Conservation (phyloP, 2,113 vertebrate species). For the Carollia perspicillata region DNA sequence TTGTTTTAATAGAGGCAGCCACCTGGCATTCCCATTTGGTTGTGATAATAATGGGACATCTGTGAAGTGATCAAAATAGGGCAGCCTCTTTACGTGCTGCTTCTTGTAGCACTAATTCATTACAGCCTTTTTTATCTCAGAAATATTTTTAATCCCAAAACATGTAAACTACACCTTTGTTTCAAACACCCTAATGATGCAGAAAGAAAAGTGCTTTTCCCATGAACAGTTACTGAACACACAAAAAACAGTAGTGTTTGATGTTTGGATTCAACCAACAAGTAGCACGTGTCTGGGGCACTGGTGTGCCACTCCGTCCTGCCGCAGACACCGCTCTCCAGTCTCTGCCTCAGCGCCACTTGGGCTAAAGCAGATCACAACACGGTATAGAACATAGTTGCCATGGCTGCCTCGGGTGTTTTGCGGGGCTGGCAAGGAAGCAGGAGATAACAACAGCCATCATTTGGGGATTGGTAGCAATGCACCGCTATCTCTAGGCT, state of each 20-base stretch:
- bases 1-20: not conserved
- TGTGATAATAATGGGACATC: not conserved
- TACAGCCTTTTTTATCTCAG: not conserved
- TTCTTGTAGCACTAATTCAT: not conserved
- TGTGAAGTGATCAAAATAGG: not conserved
- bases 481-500: not conserved
- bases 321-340: rapidly evolving
- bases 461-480: not conserved
- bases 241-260: not conserved
- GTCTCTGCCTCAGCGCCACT: not conserved
- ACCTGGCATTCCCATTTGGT: not conserved
- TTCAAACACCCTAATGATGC: not conserved
- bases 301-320: not conserved
- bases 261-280: not conserved
- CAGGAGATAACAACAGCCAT: not conserved
- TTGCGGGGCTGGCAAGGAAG: not conserved
- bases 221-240: rapidly evolving
- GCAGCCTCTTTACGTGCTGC: not conserved
- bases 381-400: not conserved
- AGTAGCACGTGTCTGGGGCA: not conserved
- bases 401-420: not conserved
- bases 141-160: not conserved
- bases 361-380: not conserved
- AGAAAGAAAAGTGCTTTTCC: not conserved
- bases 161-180: not conserved